These are phyloP conservation scores for Cryptus viduatorius DNA, from an alignment of 2,888 invertebrate genomes.

Conservation along the genomic window DNA sequence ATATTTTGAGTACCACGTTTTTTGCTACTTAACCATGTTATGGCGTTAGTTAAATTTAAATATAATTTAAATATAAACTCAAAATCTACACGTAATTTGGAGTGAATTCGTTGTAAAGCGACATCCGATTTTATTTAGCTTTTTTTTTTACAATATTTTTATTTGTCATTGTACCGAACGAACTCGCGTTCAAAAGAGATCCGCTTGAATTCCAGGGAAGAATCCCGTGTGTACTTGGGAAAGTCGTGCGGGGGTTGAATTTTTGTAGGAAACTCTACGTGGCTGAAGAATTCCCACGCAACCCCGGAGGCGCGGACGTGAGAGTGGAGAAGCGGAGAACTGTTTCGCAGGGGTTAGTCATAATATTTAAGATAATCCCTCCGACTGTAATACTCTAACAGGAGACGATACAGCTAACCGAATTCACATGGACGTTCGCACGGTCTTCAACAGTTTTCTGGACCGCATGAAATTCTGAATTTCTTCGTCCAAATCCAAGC, in stretches of 20 bases:
- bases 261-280: conserved; percentile 49
- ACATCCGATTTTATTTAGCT: not conserved
- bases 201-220: conserved; percentile 45
- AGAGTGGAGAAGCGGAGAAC: conserved; percentile 46
- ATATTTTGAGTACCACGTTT: too few relatives aligned
- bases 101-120: not conserved
- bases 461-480: conserved; percentile 54
- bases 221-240: conserved; percentile 52
- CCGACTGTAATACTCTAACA: conserved; percentile 13
- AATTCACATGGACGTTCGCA: conserved; percentile 49
- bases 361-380: conserved; percentile 79
- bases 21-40: too few relatives aligned
- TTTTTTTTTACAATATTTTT: conserved; percentile 1
- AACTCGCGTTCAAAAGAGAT: conserved; percentile 21
- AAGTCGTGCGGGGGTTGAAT: conserved; percentile 57
- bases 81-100: not conserved
- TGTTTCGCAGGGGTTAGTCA: conserved; percentile 71
- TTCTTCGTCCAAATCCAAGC: conserved; percentile 1
- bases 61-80: not conserved
- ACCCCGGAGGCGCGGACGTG: conserved; percentile 11
- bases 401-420: conserved; percentile 38
- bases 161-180: conserved; percentile 3
- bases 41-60: not conserved
- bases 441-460: conserved; percentile 26
- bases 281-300: conserved; percentile 61